Base-by-base conservation (phyloP, 2,888 invertebrate species). In the Caenorhabditis doughertyi region DNA sequence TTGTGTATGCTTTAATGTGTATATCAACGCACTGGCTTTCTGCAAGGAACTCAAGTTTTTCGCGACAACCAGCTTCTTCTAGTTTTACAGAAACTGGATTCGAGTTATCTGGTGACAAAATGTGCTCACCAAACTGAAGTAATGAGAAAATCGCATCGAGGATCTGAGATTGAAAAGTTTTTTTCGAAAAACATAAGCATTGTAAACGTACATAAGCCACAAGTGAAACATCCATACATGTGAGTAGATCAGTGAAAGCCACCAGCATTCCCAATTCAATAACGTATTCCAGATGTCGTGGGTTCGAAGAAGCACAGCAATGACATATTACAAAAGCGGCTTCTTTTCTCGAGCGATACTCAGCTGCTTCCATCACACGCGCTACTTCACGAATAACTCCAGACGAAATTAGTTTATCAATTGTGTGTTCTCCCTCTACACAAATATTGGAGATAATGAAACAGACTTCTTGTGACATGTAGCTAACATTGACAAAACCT, bases 361-460 rank as follows among this genome's bases (percentile, higher is more conserved):
- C 79, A 4, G 83, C 25, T 0, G 64, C 56, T 25, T 83, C 79
- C 83, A 83, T 79, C 0, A 83, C 58, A 16, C 67, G 51, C 1
- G 68, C 64, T 0, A 83, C 70, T 72, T 77, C 72, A 21, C 39
- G 47, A 7, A 83, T 4, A 18, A 83, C 53, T 18, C 74, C 79
- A 0, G 83, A 73, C 7, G 39, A 16, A 18, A 83, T 70, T 0
- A 83, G 42, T n/a, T 62, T 62, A 27, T 71, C 74, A 7, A 79
- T 64, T 0, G 23, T 49, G 1, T 64, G 47, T 23, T 64, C 72
- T 35, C 82, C 79, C 42, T 83, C 83, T 23, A 55, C 70, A n/a
- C 72, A 74, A 35, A 83, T 79, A 21, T 83, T 83, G 8, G 83
- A 68, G 5, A 83, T 58, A 7, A 83, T 65, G 49, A 79, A 83